phyloP scores from a whole-genome alignment of 2,888 invertebrate genomes.

The Drosophila pegasa region DNA sequence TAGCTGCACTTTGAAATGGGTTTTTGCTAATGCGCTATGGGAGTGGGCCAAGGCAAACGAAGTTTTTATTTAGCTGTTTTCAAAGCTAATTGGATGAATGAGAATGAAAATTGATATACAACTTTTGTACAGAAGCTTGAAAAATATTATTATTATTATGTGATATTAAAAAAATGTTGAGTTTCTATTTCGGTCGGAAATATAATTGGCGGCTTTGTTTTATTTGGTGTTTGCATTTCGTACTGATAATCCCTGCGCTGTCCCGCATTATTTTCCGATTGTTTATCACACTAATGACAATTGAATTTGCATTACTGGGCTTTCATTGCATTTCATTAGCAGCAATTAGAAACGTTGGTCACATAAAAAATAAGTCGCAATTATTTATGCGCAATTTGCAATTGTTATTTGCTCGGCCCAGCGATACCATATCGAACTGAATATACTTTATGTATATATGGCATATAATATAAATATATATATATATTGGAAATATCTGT shows the following conservation, averaged over 20 bases:
- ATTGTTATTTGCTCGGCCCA: constrained; percentile 29
- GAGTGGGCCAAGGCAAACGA: not conserved
- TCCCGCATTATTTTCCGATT: constrained; percentile 16
- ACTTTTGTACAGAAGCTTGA: no score
- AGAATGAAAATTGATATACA: not conserved
- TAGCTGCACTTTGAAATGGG: constrained; percentile 18
- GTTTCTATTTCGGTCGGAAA: not conserved
- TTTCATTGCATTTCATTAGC: constrained; percentile 55
- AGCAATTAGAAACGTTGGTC: constrained; percentile 50
- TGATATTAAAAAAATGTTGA: no score
- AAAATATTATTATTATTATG: no score
- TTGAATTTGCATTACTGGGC: constrained; percentile 52
- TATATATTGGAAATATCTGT: constrained; percentile 14
- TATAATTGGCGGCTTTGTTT: constrained; percentile 13
- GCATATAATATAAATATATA: not conserved
- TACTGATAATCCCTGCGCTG: constrained; percentile 24
- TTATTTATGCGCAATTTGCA: constrained; percentile 33
- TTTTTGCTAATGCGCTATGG: constrained; percentile 7
- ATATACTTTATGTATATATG: not conserved
- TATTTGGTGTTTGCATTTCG: constrained; percentile 1
- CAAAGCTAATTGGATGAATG: not conserved
- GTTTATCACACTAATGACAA: constrained; percentile 55
- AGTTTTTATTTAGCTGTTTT: not conserved
- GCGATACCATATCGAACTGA: constrained; percentile 30
- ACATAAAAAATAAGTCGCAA: constrained; percentile 47